Base-by-base conservation (phyloP, 2,888 invertebrate species). In the Therioaphis trifolii region DNA sequence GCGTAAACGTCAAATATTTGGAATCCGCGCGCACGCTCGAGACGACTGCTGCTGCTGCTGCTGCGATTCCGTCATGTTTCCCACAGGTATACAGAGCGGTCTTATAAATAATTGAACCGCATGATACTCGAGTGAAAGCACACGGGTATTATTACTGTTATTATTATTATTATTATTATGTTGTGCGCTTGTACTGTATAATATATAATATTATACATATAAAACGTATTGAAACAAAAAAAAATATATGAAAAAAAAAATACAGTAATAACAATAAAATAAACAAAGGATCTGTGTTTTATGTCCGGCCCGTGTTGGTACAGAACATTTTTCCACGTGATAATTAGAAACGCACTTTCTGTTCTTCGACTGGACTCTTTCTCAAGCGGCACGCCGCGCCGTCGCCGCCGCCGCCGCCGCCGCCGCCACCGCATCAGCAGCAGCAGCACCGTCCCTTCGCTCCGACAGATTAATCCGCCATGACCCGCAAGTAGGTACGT, bases 71-170 rank as follows among this genome's bases (percentile, higher is more conserved):
- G 14, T 46, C 40, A 35, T 21, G 69, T 55, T 78, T 79, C 79
- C 68, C 79, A 79, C 79, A 79, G 55, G 21, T 43, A 21, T 43
- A 21, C 21, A 35, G 35, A 2, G 58, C 40, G n/a, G 14, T 46
- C 9, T 71, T 80, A n/a, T n/a, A n/a, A n/a, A n/a, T n/a, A 80
- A 80, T 80, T 71, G 79, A 71, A 71, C 58, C 58, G 58, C 58
- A 29, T 46, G 55, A 68, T 43, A 43, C 35, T 40, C 1, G 29
- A 61, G 79, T 80, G 79, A 80, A 80, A 71, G 79, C 79, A 71
- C 79, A 29, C 52, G 27, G n/a, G n/a, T n/a, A n/a, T n/a, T n/a
- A n/a, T n/a, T n/a, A n/a, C n/a, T n/a, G n/a, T n/a, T n/a, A n/a
- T n/a, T n/a, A n/a, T n/a, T n/a, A n/a, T 35, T 43, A 24, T 52